Base-by-base conservation (phyloP, 2,888 invertebrate species). In the Drosophila vallismaia region DNA sequence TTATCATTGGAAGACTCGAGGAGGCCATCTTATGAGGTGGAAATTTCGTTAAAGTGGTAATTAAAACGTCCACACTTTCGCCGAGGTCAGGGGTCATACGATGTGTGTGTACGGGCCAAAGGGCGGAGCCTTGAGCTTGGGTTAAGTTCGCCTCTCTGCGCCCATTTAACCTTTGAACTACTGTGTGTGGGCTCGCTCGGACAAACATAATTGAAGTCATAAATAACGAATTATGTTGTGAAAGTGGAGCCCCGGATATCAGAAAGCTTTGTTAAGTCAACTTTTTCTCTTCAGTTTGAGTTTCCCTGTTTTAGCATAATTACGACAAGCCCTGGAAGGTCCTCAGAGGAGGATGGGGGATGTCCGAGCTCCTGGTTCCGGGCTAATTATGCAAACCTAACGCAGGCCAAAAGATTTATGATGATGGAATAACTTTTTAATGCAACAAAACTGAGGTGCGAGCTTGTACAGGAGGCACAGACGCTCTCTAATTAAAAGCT, bases 151-250 rank as follows among this genome's bases (percentile, higher is more conserved):
- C 62, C 79, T 75, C 74, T 66, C 71, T 76, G 83, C 76, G 88
- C 74, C 72, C 78, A 52, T 74, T 88, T 84, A 88, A 79, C 83
- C 86, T 77, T 56, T 66, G 60, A 40, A 52, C 56, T 66, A 67
- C 51, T 56, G 67, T 53, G 64, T 42, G 44, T 58, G 84, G 81
- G 83, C 71, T 75, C 71, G 83, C 71, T 75, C 71, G 75, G 80
- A 72, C 79, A 77, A 83, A 82, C 87, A 87, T 88, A 86, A 86
- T 86, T 87, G 88, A 85, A 85, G 87, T 79, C 80, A 87, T 88
- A 86, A 86, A 86, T 86, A 88, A 86, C 84, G 88, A 80, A 85
- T 83, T 85, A 88, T 86, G 85, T 79, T 88, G 71, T 74, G 66
- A 85, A 85, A 87, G 86, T 77, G 73, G 77, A 72, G 82, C 72